These are phyloP conservation scores for Drosophila vallismaia DNA, from an alignment of 2,888 invertebrate genomes.

Conservation along the genomic window DNA sequence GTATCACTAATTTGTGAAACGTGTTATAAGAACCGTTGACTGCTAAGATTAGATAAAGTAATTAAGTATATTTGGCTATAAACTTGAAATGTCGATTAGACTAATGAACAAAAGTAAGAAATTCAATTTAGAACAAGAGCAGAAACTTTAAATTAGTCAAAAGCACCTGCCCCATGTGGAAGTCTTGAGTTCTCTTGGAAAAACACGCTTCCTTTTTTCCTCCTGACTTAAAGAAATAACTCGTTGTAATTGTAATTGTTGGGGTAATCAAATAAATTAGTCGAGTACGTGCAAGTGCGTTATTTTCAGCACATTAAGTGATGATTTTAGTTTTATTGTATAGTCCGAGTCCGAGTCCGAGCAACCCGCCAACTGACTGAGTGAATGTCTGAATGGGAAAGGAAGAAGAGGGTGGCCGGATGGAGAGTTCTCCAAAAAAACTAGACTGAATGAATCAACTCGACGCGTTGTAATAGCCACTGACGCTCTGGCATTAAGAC, in stretches of 20 bases:
- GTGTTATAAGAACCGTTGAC: conserved; percentile 1
- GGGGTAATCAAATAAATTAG: conserved; percentile 77
- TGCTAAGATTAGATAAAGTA: conserved; percentile 39
- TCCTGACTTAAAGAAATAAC: neutral
- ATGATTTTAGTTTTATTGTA: conserved; percentile 43
- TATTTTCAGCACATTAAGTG: conserved; percentile 73
- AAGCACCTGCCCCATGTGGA: conserved; percentile 4
- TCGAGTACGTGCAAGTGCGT: conserved; percentile 73
- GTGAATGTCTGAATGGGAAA: conserved; percentile 23
- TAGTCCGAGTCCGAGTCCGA: conserved; percentile 9
- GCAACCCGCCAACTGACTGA: conserved; percentile 19
- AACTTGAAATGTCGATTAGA: conserved; percentile 31
- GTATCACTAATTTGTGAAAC: conserved; percentile 17
- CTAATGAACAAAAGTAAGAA: conserved; percentile 8
- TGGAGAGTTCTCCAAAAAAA: conserved; percentile 33
- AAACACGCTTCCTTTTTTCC: conserved; percentile 11
- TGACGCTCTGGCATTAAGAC: conserved; percentile 64
- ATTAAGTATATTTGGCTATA: conserved; percentile 32
- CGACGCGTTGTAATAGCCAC: conserved; percentile 37
- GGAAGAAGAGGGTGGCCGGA: conserved; percentile 20
- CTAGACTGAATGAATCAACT: conserved; percentile 49
- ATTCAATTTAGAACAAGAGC: neutral
- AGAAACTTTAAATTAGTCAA: conserved; percentile 27
- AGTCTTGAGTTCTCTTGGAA: conserved; percentile 2
- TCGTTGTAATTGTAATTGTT: conserved; percentile 52